Percentiles rank a stretch among this genome's conserved stretches.
These are phyloP conservation scores for Epinotia bilunana DNA, from an alignment of 2,888 invertebrate genomes.

Conservation along the genomic window DNA sequence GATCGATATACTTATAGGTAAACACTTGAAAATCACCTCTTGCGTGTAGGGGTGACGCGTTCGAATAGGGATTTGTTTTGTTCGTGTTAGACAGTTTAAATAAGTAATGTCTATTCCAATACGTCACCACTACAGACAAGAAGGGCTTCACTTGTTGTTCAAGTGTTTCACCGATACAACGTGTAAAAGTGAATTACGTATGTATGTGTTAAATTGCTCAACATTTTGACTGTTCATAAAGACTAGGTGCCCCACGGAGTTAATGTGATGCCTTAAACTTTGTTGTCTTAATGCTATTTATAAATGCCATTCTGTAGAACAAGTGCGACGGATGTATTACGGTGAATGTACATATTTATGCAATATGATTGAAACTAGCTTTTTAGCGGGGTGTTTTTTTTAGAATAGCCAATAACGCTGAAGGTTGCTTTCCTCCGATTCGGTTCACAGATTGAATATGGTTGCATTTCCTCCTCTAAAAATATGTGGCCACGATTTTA, in stretches of 20 bases:
- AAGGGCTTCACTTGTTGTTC: no score
- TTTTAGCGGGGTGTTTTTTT: constrained; percentile 8
- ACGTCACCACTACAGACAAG: no score
- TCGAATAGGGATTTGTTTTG: no score
- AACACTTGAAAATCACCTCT: no score
- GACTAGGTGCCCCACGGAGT: background rate
- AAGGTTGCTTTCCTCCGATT: constrained; percentile 15
- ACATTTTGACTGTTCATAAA: background rate
- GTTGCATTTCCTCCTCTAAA: background rate
- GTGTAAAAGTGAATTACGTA: background rate
- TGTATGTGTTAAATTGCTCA: background rate
- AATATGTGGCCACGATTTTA: background rate
- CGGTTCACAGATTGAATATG: background rate
- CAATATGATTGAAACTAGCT: background rate
- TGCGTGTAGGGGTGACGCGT: no score
- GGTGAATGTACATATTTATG: constrained; percentile 1
- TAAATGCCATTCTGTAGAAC: background rate
- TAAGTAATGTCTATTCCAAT: no score
- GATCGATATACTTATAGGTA: no score
- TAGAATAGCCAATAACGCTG: background rate
- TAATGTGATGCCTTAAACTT: background rate
- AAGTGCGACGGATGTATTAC: background rate
- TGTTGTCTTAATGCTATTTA: background rate
- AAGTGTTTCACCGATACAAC: no score
- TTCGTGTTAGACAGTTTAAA: no score